phyloP scores from a whole-genome alignment of 2,888 invertebrate genomes.

The Tenthredo livida region DNA sequence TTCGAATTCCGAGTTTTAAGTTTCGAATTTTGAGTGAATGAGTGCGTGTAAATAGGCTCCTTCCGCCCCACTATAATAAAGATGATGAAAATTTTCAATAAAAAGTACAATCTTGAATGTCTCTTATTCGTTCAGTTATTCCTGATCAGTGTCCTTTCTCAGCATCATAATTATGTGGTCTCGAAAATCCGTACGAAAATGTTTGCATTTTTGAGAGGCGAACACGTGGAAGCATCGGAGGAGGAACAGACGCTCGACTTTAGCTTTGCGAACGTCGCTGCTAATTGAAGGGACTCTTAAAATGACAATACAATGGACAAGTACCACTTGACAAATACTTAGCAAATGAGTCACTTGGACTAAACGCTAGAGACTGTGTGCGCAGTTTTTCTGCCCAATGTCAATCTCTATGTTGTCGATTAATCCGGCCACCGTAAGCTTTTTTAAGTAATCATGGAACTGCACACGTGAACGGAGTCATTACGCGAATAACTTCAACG shows the following conservation, averaged over 20 bases:
- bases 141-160: background rate
- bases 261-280: constrained; percentile 49
- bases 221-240: background rate
- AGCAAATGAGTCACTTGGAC: constrained; percentile 67
- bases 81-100: constrained; percentile 74
- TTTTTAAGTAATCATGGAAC: background rate
- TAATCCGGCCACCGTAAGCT: background rate
- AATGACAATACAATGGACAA: constrained; percentile 72
- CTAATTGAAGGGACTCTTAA: constrained; percentile 70
- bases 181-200: background rate
- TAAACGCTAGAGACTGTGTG: constrained; percentile 62
- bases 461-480: background rate
- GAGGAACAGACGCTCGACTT: constrained; percentile 18
- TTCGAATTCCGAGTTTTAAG: constrained; percentile 59
- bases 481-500: constrained; percentile 18
- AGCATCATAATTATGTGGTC: background rate
- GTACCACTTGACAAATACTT: constrained; percentile 69
- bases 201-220: background rate
- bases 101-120: constrained; percentile 73
- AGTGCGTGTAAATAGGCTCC: constrained; percentile 73
- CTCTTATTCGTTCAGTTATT: constrained; percentile 24
- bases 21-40: constrained; percentile 60
- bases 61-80: constrained; percentile 67
- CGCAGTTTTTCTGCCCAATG: constrained; percentile 57
- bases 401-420: constrained; percentile 36